Base-by-base conservation (phyloP, 2,113 vertebrate genomes). In the Coptodon bakossiorum region DNA sequence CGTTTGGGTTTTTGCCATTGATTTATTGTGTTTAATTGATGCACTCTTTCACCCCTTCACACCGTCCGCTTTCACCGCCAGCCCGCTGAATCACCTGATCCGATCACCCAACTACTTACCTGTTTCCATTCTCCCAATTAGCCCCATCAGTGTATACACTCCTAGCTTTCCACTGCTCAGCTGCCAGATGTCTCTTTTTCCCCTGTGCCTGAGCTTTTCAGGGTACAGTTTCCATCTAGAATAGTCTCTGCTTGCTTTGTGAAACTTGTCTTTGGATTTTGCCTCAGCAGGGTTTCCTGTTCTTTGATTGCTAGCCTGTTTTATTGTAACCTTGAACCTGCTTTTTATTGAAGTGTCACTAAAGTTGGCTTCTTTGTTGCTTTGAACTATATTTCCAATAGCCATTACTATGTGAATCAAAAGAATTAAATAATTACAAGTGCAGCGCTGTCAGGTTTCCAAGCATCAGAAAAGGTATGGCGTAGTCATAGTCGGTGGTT, bases 301-400 rank as follows among this genome's bases (percentile, higher is more conserved):
- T 78, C 73, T 52, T 19, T 78, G 27, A n/a, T 78, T 78, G 6
- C 73, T 40, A 40, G 7, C 63, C n/a, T 31, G 27, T 52, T 78
- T 78, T 31, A 31, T 34, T 52, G 45, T 52, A 34, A 78, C 73
- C 17, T 78, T 52, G 17, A 52, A 78, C 73, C 27, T 1, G 27
- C 71, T 50, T 50, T 78, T 78, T 50, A 50, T 17, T 31, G 17
- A 50, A 8, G 24, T 1, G 71, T 50, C 1, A 78, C 24, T 50
- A 78, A 78, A 78, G 71, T 50, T 50, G 71, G 45, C 71, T 50
- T 78, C 17, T 78, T 78, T 78, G 71, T 50, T 78, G 2, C 27
- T 78, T 52, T 78, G 27, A 78, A 52, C 27, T 52, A 78, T 0
- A n/a, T 34, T 52, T 52, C 27, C 45, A 9, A 52, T 78, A 78